Conservation (phyloP, 2,113 vertebrate species). For the Aplodontia rufa region DNA sequence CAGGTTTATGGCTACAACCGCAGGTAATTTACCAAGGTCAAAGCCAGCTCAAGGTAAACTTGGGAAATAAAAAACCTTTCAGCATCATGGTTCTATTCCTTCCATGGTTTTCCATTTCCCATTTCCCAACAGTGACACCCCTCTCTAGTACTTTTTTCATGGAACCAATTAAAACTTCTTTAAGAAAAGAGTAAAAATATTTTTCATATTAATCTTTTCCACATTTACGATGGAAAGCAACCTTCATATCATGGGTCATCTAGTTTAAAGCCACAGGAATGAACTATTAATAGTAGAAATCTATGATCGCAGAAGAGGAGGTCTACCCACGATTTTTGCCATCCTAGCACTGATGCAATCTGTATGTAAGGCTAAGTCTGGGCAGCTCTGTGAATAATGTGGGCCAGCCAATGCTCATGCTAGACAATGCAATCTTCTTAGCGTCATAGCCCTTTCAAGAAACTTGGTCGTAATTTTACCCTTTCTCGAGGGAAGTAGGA, state of each 20-base stretch:
- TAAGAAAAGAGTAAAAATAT: background rate
- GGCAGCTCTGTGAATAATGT: background rate
- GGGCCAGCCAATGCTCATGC: background rate
- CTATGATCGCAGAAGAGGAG: background rate
- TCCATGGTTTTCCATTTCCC: background rate
- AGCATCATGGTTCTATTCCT: background rate
- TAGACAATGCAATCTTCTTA: background rate
- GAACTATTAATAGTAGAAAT: background rate
- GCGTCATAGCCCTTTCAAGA: background rate
- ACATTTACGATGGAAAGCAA: background rate
- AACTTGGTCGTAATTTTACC: background rate
- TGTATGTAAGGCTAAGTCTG: background rate
- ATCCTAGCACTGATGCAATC: background rate
- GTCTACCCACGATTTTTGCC: background rate
- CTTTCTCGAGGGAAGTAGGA: background rate
- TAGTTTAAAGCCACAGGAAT: background rate
- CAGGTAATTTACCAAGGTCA: conserved; percentile 55
- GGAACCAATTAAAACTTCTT: conserved; percentile 9
- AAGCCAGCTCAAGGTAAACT: conserved; percentile 43
- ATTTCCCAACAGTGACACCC: background rate
- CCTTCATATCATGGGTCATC: background rate
- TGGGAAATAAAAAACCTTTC: conserved; percentile 40
- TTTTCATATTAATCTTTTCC: background rate
- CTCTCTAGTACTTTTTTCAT: conserved; percentile 16
- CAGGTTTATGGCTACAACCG: conserved; percentile 45